Evolutionary conservation across 2,888 invertebrate species (phyloP).

Genomic region (Brachynemurus nebulosus): DNA sequence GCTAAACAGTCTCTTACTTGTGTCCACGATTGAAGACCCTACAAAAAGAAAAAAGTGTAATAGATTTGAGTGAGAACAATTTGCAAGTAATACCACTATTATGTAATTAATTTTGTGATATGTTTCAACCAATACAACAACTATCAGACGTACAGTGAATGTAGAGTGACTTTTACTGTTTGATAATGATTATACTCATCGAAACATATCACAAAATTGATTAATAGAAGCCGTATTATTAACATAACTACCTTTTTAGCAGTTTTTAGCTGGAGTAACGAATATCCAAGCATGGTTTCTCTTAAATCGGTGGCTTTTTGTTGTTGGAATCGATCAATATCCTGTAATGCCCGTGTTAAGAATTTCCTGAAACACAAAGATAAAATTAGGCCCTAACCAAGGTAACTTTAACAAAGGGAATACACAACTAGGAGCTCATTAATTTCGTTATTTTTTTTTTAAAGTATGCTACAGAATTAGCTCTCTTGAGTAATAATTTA

Average conservation of each 20-base stretch:
- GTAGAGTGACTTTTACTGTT: too few relatives aligned
- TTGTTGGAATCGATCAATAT: conserved; percentile 57
- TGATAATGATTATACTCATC: too few relatives aligned
- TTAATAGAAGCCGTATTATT: too few relatives aligned
- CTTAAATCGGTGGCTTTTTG: conserved; percentile 58
- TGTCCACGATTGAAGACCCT: conserved; percentile 65
- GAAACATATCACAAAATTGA: too few relatives aligned
- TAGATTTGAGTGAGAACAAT: conserved; percentile 5
- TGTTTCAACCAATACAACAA: too few relatives aligned
- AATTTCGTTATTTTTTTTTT: background rate
- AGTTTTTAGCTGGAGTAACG: conserved; percentile 56
- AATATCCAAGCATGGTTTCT: conserved; percentile 54
- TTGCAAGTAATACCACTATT: too few relatives aligned
- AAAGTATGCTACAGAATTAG: background rate
- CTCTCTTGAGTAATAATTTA: background rate
- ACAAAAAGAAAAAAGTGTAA: conserved; percentile 23
- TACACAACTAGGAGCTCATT: too few relatives aligned
- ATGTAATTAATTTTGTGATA: too few relatives aligned
- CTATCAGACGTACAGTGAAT: too few relatives aligned
- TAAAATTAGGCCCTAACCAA: too few relatives aligned
- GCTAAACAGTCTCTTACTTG: conserved; percentile 62
- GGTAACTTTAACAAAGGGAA: background rate
- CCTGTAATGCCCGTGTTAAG: conserved; percentile 47
- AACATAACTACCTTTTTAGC: conserved; percentile 67
- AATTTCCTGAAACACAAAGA: conserved; percentile 56